phyloP scores from a whole-genome alignment of 2,888 invertebrate genomes.

The Antheraea assamensis region DNA sequence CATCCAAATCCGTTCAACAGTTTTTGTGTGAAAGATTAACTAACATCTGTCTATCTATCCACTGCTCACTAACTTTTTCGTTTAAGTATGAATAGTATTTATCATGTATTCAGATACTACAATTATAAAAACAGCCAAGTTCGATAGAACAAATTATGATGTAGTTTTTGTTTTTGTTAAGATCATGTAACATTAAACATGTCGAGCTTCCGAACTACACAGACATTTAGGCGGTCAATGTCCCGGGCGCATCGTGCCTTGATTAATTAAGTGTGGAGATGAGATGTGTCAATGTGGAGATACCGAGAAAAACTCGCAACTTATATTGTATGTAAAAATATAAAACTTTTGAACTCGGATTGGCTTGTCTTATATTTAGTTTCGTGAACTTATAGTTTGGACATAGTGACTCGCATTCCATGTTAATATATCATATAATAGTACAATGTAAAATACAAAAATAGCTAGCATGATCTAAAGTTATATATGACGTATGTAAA shows the following conservation, averaged over 20 bases:
- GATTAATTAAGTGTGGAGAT: conserved; percentile 25
- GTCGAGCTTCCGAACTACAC: not conserved
- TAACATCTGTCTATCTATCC: too few relatives aligned
- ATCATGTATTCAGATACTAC: not conserved
- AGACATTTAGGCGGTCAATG: conserved; percentile 18
- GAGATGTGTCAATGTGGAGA: conserved; percentile 15
- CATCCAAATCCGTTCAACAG: too few relatives aligned
- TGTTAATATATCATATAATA: not conserved
- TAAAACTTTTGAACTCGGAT: not conserved
- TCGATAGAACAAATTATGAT: not conserved
- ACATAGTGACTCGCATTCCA: not conserved
- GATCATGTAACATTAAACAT: not conserved
- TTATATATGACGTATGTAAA: too few relatives aligned
- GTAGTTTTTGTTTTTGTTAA: not conserved
- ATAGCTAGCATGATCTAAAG: too few relatives aligned
- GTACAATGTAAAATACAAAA: too few relatives aligned
- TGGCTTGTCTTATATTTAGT: not conserved
- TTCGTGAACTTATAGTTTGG: not conserved
- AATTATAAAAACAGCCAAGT: not conserved
- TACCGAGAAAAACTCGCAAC: conserved; percentile 13
- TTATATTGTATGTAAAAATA: not conserved
- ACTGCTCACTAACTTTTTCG: too few relatives aligned
- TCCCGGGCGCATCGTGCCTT: conserved; percentile 20
- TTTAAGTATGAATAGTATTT: too few relatives aligned
- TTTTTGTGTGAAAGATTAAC: too few relatives aligned